These are phyloP conservation scores for Columba janthina DNA, from an alignment of 2,113 vertebrate genomes.

Conservation along the genomic window DNA sequence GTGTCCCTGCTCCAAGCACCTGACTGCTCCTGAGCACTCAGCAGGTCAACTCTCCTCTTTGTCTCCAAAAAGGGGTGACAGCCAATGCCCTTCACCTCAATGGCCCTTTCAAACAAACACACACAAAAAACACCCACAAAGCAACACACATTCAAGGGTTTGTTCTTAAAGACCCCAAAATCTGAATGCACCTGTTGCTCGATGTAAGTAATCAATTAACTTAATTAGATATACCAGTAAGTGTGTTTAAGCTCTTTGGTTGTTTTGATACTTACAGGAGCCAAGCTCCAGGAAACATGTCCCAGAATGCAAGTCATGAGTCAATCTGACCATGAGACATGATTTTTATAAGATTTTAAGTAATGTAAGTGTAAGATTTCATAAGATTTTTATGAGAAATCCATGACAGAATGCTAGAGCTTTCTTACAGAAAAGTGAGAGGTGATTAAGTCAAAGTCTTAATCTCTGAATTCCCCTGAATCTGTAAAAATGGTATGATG, in stretches of 20 bases:
- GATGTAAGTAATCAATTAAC: not conserved
- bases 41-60: not conserved
- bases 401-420: not conserved
- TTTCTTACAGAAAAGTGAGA: not conserved
- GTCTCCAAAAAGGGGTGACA: not conserved
- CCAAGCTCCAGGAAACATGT: not conserved
- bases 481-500: not conserved
- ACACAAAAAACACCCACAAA: too few relatives aligned
- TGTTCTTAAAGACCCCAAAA: not conserved
- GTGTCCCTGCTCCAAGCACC: not conserved
- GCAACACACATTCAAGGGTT: not conserved
- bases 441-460: not conserved
- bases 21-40: not conserved
- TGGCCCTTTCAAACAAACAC: not conserved
- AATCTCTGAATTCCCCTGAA: not conserved
- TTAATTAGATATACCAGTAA: not conserved
- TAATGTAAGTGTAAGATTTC: not conserved
- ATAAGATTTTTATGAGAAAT: not conserved
- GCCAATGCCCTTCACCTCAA: not conserved
- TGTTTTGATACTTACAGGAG: not conserved
- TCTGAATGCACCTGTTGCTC: not conserved
- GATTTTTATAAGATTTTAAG: not conserved
- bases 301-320: not conserved
- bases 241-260: not conserved
- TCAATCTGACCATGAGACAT: fast-evolving